A percentile compares a stretch with the other conserved stretches of the same genome.
phyloP scores from a whole-genome alignment of 2,888 invertebrate genomes.

The Hypomecis atomaria region DNA sequence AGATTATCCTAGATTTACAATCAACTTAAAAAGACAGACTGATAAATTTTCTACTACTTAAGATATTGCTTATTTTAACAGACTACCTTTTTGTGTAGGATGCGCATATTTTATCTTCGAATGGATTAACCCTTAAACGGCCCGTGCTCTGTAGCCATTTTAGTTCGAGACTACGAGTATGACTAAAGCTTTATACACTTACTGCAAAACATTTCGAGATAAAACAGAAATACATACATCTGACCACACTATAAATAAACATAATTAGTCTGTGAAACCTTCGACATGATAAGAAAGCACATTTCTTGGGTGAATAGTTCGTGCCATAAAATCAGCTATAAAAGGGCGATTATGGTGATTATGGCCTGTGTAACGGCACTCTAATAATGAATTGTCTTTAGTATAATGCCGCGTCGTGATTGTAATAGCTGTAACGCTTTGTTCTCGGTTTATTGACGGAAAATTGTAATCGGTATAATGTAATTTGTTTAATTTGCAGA shows the following conservation, averaged over 20 bases:
- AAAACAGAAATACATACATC: neutral
- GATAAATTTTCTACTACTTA: too few species aligned
- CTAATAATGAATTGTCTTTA: constrained; percentile 85
- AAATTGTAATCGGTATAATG: constrained; percentile 53
- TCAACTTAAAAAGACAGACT: too few species aligned
- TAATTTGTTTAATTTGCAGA: constrained; percentile 38
- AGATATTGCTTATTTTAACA: too few species aligned
- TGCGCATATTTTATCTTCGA: too few species aligned
- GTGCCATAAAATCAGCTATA: constrained; percentile 82
- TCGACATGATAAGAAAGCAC: constrained; percentile 70
- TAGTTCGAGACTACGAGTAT: too few species aligned
- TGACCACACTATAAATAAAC: constrained; percentile 14
- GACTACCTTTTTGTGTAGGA: too few species aligned
- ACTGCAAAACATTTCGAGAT: neutral
- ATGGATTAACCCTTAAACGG: too few species aligned
- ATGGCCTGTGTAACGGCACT: constrained; percentile 77
- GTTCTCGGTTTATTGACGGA: constrained; percentile 60
- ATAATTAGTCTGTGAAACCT: constrained; percentile 73
- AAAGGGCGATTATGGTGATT: constrained; percentile 84
- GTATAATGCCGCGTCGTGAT: constrained; percentile 77
- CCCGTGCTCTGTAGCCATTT: too few species aligned
- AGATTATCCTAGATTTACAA: too few species aligned
- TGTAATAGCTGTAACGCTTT: constrained; percentile 62
- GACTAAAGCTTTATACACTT: too few species aligned
- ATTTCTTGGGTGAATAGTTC: constrained; percentile 83